These are phyloP conservation scores for Himalopsyche kuldschensis DNA, from an alignment of 2,888 invertebrate genomes.

Conservation along the genomic window DNA sequence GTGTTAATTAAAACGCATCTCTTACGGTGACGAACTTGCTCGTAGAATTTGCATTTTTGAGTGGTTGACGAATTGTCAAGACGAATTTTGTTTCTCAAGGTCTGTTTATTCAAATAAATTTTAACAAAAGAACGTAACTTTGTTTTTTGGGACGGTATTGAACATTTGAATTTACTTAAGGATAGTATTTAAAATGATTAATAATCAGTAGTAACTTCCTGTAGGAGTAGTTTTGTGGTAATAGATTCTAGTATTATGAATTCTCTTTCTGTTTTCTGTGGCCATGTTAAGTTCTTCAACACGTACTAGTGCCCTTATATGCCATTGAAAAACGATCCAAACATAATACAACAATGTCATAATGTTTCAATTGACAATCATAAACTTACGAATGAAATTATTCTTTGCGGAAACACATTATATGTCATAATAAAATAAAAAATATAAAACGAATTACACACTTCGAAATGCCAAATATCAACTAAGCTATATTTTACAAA, in stretches of 20 bases:
- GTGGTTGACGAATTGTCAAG: background rate
- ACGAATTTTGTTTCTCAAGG: background rate
- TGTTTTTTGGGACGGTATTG: background rate
- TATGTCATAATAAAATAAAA: too few species aligned
- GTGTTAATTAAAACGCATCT: background rate
- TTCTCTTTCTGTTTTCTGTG: background rate
- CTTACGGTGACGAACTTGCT: background rate
- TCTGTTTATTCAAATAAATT: background rate
- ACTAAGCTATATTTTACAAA: too few species aligned
- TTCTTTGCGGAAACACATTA: too few species aligned
- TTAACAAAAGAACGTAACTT: background rate
- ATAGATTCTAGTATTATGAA: background rate
- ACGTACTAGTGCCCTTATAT: too few species aligned
- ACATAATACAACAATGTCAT: too few species aligned
- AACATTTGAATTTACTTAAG: background rate
- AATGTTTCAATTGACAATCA: too few species aligned
- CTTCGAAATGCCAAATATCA: too few species aligned
- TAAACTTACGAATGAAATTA: too few species aligned
- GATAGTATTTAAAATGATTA: background rate
- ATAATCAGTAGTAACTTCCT: background rate
- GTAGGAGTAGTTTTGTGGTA: background rate
- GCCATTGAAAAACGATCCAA: too few species aligned
- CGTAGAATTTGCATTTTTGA: background rate
- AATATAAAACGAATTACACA: too few species aligned
- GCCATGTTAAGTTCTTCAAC: too few species aligned